These are phyloP conservation scores for Reinhardtius hippoglossoides DNA, from an alignment of 2,113 vertebrate species.

Conservation along the genomic window DNA sequence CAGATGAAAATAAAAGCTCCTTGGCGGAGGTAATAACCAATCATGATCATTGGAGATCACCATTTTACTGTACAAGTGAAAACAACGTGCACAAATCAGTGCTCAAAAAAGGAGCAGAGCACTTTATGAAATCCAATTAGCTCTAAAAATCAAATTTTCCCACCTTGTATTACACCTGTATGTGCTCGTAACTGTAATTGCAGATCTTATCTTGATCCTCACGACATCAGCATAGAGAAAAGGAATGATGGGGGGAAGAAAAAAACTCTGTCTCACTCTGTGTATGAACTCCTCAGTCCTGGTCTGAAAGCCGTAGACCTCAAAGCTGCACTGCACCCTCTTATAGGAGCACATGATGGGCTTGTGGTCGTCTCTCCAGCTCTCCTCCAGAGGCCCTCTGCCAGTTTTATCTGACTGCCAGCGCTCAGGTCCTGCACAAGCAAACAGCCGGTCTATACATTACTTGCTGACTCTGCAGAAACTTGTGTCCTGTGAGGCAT, in stretches of 20 bases:
- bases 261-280: conserved; percentile 66
- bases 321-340: conserved; percentile 84
- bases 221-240: background rate
- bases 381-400: conserved; percentile 82
- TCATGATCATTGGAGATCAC: background rate
- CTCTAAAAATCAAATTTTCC: conserved; percentile 9
- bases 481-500: conserved; percentile 11
- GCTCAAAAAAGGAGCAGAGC: background rate
- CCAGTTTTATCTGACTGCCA: conserved; percentile 84
- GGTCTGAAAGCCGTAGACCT: conserved; percentile 86
- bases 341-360: conserved; percentile 89
- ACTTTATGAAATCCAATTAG: conserved; percentile 21
- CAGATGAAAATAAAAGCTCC: background rate
- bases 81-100: background rate
- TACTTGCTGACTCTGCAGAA: conserved; percentile 65
- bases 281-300: conserved; percentile 85
- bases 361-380: conserved; percentile 75
- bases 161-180: conserved; percentile 17
- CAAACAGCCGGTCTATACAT: conserved; percentile 45
- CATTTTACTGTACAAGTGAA: background rate
- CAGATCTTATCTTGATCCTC: conserved; percentile 16
- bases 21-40: background rate
- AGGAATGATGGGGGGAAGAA: background rate
- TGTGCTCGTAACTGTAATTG: conserved; percentile 16
- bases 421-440: conserved; percentile 80